Evolutionary conservation across 2,113 vertebrate species (phyloP).

Genomic region (Spermophilus dauricus): DNA sequence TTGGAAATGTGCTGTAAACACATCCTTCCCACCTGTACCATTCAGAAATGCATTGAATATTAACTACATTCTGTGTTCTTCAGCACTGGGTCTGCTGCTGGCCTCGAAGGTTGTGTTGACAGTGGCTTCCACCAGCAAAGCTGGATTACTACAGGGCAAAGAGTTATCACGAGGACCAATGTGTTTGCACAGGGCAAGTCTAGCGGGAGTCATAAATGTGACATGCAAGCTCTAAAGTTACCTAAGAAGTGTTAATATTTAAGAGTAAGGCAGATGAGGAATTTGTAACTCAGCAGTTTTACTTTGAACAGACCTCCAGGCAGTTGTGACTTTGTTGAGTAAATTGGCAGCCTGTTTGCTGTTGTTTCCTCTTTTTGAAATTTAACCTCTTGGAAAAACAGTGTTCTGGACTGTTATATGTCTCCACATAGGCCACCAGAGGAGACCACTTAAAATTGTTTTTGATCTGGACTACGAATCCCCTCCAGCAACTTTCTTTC

Average conservation of each 20-base stretch:
- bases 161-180: not conserved
- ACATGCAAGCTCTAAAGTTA: constrained; percentile 46
- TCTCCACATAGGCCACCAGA: constrained; percentile 78
- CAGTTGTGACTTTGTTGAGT: constrained; percentile 66
- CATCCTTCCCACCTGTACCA: not conserved
- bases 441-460: constrained; percentile 74
- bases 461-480: constrained; percentile 68
- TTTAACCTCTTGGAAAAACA: constrained; percentile 76
- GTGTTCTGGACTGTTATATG: constrained; percentile 60
- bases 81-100: not conserved
- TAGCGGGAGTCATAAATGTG: constrained; percentile 56
- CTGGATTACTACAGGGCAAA: not conserved
- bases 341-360: constrained; percentile 76
- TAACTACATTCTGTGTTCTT: not conserved
- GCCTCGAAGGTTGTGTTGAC: not conserved
- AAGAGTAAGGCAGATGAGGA: constrained; percentile 49
- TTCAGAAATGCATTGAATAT: not conserved
- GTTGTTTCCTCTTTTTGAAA: constrained; percentile 82
- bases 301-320: constrained; percentile 69
- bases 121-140: not conserved
- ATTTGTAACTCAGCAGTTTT: constrained; percentile 58
- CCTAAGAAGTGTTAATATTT: constrained; percentile 66
- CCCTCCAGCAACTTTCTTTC: constrained; percentile 67
- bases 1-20: not conserved
- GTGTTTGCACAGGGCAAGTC: constrained; percentile 13